phyloP scores from a whole-genome alignment of 2,888 invertebrate genomes.

The Dermolepida albohirtum region DNA sequence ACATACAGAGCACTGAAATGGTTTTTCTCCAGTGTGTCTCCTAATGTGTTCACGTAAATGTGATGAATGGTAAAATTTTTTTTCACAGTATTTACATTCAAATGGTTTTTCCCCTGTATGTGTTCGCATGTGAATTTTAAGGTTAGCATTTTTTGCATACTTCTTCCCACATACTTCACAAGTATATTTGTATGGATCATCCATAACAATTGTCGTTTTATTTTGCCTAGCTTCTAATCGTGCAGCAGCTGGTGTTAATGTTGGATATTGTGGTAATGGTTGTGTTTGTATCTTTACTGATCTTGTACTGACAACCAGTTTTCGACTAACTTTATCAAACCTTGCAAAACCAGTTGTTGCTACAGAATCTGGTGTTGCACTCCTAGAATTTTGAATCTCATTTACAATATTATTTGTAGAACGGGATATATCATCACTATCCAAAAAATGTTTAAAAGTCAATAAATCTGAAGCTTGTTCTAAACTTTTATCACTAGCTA shows the following conservation, averaged over 20 bases:
- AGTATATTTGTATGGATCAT: constrained; percentile 53
- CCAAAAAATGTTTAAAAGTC: constrained; percentile 61
- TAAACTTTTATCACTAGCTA: constrained; percentile 53
- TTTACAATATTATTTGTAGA: constrained; percentile 52
- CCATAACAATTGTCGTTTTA: constrained; percentile 43
- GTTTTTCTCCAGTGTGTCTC: constrained; percentile 62
- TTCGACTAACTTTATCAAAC: constrained; percentile 37
- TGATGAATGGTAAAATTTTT: constrained; percentile 62
- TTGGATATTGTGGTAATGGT: constrained; percentile 27
- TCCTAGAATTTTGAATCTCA: constrained; percentile 52
- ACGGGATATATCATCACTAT: constrained; percentile 58
- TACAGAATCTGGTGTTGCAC: constrained; percentile 52
- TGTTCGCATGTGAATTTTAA: constrained; percentile 61
- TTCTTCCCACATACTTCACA: constrained; percentile 60
- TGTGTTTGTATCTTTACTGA: constrained; percentile 33
- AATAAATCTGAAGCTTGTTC: constrained; percentile 59
- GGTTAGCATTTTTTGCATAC: constrained; percentile 61
- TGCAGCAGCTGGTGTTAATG: constrained; percentile 34
- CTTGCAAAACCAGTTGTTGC: constrained; percentile 37
- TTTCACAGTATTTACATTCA: constrained; percentile 63
- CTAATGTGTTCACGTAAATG: constrained; percentile 62
- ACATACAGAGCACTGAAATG: constrained; percentile 61
- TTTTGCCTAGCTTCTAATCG: constrained; percentile 39
- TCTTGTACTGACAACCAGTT: constrained; percentile 33
- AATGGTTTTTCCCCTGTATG: constrained; percentile 64